Evolutionary conservation across 2,888 invertebrate genomes (phyloP).

Genomic region (Cyrtodaria siliqua): DNA sequence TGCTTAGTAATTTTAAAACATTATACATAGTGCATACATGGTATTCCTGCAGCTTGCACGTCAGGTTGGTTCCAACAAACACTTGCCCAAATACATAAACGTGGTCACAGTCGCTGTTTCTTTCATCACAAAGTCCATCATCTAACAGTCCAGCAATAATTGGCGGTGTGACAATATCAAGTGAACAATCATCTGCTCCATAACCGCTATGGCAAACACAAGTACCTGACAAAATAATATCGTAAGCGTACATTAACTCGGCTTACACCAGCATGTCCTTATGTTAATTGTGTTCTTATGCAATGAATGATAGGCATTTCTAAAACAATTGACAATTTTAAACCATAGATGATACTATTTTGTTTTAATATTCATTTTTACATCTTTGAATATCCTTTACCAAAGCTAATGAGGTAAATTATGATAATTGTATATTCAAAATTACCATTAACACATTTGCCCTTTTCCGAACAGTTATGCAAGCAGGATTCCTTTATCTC

Average conservation of each 20-base stretch:
- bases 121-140: constrained; percentile 30
- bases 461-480: not conserved
- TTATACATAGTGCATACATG: not conserved
- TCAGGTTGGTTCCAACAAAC: constrained; percentile 15
- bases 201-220: constrained; percentile 26
- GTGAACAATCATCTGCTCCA: constrained; percentile 31
- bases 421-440: too few species aligned
- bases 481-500: constrained; percentile 1
- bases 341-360: too few species aligned
- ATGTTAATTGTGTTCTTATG: too few species aligned
- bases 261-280: too few species aligned
- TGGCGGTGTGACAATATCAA: constrained; percentile 25
- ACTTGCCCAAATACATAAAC: constrained; percentile 23
- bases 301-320: too few species aligned
- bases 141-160: constrained; percentile 10
- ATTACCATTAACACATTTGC: not conserved
- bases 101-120: constrained; percentile 10
- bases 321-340: too few species aligned
- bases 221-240: constrained; percentile 28
- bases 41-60: not conserved
- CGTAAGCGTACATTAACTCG: too few species aligned
- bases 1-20: too few species aligned
- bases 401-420: too few species aligned
- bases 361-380: too few species aligned
- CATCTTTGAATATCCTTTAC: too few species aligned